Conservation (phyloP, 2,888 invertebrate genomes). For the Zhengitettix transpicula region DNA sequence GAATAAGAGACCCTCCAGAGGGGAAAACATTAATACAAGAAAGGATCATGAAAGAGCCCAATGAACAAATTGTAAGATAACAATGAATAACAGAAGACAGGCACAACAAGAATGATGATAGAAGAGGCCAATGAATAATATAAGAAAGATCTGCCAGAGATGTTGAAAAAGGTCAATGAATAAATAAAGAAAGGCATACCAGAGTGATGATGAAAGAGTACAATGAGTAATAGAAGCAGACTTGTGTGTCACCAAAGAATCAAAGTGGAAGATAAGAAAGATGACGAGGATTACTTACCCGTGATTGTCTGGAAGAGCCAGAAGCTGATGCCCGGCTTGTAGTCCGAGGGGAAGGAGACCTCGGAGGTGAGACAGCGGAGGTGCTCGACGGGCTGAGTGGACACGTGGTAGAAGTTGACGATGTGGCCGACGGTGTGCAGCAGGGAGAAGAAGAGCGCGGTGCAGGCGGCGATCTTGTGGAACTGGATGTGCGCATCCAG, state of each 20-base stretch:
- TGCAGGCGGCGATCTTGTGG: slow-evolving; percentile 91
- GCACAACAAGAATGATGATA: too few relatives aligned
- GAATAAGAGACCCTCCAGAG: too few relatives aligned
- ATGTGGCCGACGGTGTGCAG: slow-evolving; percentile 88
- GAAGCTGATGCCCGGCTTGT: slow-evolving; percentile 82
- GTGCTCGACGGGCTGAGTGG: slow-evolving; percentile 87
- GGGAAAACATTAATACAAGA: too few relatives aligned
- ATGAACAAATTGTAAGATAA: too few relatives aligned
- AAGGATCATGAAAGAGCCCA: too few relatives aligned
- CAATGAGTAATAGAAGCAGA: too few relatives aligned
- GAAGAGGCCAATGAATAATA: too few relatives aligned
- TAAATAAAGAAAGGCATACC: neutral
- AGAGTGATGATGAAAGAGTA: too few relatives aligned
- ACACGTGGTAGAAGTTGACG: slow-evolving; percentile 94
- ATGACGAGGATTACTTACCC: slow-evolving; percentile 48
- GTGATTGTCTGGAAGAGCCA: slow-evolving; percentile 94
- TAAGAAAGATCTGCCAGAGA: too few relatives aligned
- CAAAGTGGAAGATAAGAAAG: too few relatives aligned
- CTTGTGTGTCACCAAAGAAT: too few relatives aligned
- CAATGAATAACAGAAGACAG: too few relatives aligned
- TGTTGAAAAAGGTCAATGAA: neutral
- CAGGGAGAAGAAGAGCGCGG: slow-evolving; percentile 81
- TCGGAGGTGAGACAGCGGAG: slow-evolving; percentile 83
- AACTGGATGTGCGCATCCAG: slow-evolving; percentile 91
- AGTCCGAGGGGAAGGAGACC: slow-evolving; percentile 85